phyloP scores from a whole-genome alignment of 2,797 vertebrate species.

The Calcarius lapponicus region DNA sequence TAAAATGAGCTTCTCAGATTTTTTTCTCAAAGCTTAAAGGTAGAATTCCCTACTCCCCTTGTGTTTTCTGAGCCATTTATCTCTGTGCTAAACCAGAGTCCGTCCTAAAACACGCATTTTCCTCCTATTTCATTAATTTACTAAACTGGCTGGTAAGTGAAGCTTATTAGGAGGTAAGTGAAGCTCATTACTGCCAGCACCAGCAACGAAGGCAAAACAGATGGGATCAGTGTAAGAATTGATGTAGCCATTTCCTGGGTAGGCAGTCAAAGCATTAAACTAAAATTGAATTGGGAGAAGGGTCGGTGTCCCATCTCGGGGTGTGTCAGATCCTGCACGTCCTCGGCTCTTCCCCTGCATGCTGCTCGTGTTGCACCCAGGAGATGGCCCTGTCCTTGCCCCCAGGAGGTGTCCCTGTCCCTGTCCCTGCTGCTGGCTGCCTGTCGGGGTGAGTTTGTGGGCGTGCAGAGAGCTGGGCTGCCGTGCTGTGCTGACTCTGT shows the following conservation, averaged over 20 bases:
- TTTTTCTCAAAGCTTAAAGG: background rate
- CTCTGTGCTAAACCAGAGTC: background rate
- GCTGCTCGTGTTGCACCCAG: background rate
- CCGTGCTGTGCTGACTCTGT: constrained; percentile 24
- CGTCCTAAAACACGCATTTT: background rate
- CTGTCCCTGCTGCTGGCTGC: background rate
- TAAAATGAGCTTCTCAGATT: background rate
- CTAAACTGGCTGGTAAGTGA: background rate
- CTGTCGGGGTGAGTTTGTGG: background rate
- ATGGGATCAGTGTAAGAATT: background rate
- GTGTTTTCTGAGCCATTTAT: background rate
- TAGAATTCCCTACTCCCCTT: background rate
- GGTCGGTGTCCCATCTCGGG: background rate
- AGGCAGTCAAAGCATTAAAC: background rate
- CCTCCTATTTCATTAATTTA: background rate
- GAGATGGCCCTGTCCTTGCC: background rate
- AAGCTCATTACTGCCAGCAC: background rate
- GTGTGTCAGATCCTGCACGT: background rate
- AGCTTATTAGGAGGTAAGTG: background rate
- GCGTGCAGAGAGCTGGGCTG: background rate
- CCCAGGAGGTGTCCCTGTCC: background rate
- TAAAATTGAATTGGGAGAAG: background rate
- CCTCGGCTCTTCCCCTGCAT: background rate
- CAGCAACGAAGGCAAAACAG: background rate
- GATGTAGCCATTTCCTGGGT: background rate